Conservation (phyloP, 1,140 invertebrate species). For the Zophobas morio region DNA sequence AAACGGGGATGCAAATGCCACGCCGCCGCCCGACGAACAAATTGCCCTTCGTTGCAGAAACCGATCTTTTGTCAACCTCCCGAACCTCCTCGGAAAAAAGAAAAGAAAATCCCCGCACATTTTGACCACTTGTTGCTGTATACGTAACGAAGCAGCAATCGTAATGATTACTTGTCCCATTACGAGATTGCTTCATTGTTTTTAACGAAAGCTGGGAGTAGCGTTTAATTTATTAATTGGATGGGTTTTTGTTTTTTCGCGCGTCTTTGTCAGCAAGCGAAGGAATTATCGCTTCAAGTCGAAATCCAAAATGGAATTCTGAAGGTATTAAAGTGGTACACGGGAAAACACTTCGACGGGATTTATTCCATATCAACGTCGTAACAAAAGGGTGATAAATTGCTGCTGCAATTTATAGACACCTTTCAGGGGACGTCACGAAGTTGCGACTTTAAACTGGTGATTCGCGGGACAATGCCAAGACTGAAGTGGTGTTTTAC, state of each 20-base stretch:
- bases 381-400: slow-evolving; percentile 45
- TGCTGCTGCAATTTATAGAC: slow-evolving; percentile 32
- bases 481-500: neutral
- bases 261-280: neutral
- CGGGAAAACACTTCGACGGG: slow-evolving; percentile 41
- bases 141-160: slow-evolving; percentile 21
- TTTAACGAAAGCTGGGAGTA: neutral
- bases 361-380: slow-evolving; percentile 44
- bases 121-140: slow-evolving; percentile 34
- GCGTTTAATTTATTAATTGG: slow-evolving; percentile 26
- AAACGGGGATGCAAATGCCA: neutral
- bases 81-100: neutral
- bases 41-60: neutral
- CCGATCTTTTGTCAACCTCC: neutral
- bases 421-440: slow-evolving; percentile 12
- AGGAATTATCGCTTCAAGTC: slow-evolving; percentile 25
- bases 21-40: neutral
- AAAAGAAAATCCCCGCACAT: neutral
- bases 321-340: slow-evolving; percentile 45
- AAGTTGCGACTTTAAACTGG: neutral
- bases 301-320: slow-evolving; percentile 31
- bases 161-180: slow-evolving; percentile 30
- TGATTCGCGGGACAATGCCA: neutral
- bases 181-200: slow-evolving; percentile 32
- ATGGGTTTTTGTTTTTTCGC: slow-evolving; percentile 2